These are phyloP conservation scores for Epinotia bilunana DNA, from an alignment of 2,888 invertebrate species.

Conservation along the genomic window DNA sequence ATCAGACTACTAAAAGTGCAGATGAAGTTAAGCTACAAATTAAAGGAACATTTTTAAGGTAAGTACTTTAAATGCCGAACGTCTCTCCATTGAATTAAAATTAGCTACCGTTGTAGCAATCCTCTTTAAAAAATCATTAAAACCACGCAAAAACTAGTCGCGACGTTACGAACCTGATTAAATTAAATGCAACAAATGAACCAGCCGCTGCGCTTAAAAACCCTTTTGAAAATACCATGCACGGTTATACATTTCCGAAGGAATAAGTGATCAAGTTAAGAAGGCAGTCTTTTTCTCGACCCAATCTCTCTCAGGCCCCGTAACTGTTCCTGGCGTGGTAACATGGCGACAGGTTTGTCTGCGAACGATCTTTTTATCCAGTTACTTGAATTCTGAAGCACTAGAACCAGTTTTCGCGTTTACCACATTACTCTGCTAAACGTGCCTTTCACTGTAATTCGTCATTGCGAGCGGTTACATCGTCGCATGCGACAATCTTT, in stretches of 20 bases:
- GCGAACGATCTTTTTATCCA: slow-evolving; percentile 80
- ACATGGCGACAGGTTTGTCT: slow-evolving; percentile 77
- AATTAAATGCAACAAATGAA: slow-evolving; percentile 29
- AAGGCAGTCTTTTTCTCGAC: slow-evolving; percentile 55
- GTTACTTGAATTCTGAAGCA: slow-evolving; percentile 82
- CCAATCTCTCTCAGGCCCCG: slow-evolving; percentile 57
- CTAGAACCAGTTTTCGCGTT: slow-evolving; percentile 78
- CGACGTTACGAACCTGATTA: slow-evolving; percentile 30
- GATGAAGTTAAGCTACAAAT: not conserved
- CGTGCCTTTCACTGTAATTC: slow-evolving; percentile 78
- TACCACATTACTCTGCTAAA: slow-evolving; percentile 72
- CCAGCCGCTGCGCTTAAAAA: slow-evolving; percentile 30
- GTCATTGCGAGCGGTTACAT: slow-evolving; percentile 63
- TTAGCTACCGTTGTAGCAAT: slow-evolving; percentile 7
- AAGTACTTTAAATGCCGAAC: slow-evolving; percentile 2
- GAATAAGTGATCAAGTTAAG: slow-evolving; percentile 53
- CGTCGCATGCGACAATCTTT: slow-evolving; percentile 52
- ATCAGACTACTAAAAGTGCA: not conserved
- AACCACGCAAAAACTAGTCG: slow-evolving; percentile 35
- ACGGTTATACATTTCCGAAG: slow-evolving; percentile 25
- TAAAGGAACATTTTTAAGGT: not conserved
- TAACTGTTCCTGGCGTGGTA: slow-evolving; percentile 50
- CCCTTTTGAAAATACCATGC: slow-evolving; percentile 18
- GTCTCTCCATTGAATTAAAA: not conserved
- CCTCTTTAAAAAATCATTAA: slow-evolving; percentile 28